Conservation (phyloP, 2,113 vertebrate genomes). For the Megaceryle torquata region DNA sequence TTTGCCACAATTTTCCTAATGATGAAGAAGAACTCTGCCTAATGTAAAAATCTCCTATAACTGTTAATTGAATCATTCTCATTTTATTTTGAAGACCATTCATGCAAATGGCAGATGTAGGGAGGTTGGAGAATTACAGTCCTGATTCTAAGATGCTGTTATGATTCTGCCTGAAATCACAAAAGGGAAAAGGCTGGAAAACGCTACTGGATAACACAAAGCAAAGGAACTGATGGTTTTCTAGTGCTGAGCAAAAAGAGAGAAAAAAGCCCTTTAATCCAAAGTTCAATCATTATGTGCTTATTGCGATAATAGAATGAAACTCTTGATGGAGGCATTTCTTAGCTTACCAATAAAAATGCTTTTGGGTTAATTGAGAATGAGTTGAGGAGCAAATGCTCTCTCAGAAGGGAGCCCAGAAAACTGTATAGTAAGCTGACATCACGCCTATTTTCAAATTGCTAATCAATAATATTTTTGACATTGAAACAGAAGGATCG, state of each 20-base stretch:
- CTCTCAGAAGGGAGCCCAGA: neutral
- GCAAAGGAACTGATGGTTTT: neutral
- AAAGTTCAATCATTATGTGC: neutral
- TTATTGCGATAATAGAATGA: neutral
- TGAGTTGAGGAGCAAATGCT: neutral
- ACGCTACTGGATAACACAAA: neutral
- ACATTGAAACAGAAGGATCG: neutral
- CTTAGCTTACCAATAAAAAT: constrained; percentile 2
- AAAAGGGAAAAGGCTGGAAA: neutral
- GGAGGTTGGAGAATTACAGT: neutral
- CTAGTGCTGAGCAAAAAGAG: neutral
- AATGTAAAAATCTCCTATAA: constrained; percentile 19
- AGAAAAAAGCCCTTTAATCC: neutral
- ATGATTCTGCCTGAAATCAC: neutral
- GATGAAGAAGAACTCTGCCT: constrained; percentile 27
- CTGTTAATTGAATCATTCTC: constrained; percentile 19
- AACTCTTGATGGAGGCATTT: constrained; percentile 35
- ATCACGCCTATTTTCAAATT: neutral
- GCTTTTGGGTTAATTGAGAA: constrained; percentile 45
- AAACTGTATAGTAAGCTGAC: neutral
- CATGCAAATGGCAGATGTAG: neutral
- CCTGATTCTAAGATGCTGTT: neutral
- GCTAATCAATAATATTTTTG: neutral
- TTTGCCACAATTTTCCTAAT: constrained; percentile 39
- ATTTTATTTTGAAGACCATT: neutral